phyloP scores from a whole-genome alignment of 2,797 vertebrate genomes.

The Lacerta viridis region DNA sequence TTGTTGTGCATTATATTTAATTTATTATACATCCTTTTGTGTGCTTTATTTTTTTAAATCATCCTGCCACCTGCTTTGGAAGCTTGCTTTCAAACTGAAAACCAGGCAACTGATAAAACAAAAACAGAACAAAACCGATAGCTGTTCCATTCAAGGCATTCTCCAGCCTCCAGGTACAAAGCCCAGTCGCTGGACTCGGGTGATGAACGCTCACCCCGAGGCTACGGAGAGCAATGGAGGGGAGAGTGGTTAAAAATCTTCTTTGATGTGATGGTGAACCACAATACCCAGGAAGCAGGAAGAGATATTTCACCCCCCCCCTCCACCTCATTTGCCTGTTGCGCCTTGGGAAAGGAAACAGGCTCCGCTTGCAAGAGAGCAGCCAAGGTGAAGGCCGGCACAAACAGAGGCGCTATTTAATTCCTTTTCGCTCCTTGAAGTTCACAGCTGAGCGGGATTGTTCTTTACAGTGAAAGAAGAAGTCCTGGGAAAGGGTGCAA shows the following conservation, averaged over 20 bases:
- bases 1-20: no score
- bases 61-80: no score
- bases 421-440: slow-evolving; percentile 40
- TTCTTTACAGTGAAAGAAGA: slow-evolving; percentile 37
- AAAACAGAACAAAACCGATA: no score
- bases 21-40: no score
- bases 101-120: no score
- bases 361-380: slow-evolving; percentile 38
- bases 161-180: no score
- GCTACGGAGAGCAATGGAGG: neutral
- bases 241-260: neutral
- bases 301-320: neutral
- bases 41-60: no score
- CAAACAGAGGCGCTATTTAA: slow-evolving; percentile 44
- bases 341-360: slow-evolving; percentile 46
- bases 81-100: neutral
- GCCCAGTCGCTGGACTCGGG: neutral
- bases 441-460: slow-evolving; percentile 55
- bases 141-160: no score
- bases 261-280: neutral
- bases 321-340: neutral
- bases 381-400: slow-evolving; percentile 46
- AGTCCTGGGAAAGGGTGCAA: neutral
- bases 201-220: neutral
- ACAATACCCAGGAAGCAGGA: slow-evolving; percentile 4